Conservation (phyloP, 2,797 vertebrate species). For the Phalanger gymnotis region DNA sequence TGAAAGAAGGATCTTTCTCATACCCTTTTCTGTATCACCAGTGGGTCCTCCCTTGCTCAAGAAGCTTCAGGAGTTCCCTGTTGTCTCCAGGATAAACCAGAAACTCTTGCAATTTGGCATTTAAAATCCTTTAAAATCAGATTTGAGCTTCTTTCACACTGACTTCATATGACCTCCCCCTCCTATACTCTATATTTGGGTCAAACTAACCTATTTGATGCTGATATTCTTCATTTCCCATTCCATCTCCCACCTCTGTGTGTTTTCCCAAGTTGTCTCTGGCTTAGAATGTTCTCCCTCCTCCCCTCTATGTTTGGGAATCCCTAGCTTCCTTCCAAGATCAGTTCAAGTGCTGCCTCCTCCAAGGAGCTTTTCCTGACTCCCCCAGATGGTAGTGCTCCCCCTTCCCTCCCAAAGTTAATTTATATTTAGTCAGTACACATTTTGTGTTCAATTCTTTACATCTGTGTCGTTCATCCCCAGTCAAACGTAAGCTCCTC, state of each 20-base stretch:
- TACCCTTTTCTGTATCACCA: neutral
- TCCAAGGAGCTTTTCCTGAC: neutral
- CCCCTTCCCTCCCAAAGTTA: neutral
- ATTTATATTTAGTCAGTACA: neutral
- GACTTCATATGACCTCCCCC: neutral
- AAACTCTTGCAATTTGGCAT: neutral
- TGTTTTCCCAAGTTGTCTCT: neutral
- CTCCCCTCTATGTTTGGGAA: neutral
- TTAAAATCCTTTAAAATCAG: neutral
- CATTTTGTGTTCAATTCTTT: neutral
- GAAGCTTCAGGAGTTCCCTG: neutral
- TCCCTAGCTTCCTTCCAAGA: neutral
- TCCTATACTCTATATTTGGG: neutral
- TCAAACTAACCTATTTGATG: neutral
- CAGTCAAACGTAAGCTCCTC: neutral
- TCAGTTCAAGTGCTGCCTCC: neutral
- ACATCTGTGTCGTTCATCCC: neutral
- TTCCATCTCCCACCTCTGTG: neutral
- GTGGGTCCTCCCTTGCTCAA: neutral
- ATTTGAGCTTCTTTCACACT: neutral
- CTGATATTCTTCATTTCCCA: neutral
- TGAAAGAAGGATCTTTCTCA: too few species aligned
- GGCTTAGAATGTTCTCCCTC: neutral
- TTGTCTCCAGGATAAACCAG: neutral
- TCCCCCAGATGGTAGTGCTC: neutral